Conservation (phyloP, 2,797 vertebrate genomes). For the Coranthus polyacanthus region DNA sequence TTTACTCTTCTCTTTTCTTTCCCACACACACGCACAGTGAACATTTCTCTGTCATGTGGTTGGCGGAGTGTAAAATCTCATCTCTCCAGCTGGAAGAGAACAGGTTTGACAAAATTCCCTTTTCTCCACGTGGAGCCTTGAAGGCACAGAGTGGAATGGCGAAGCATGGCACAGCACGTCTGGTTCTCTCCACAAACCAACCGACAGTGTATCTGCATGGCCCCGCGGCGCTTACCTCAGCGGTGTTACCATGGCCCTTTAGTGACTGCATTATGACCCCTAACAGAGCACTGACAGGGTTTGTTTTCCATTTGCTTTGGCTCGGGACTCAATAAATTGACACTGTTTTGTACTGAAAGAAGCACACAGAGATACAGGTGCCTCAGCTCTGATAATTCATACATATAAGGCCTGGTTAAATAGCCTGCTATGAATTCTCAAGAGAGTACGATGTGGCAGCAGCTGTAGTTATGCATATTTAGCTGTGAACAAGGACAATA, state of each 20-base stretch:
- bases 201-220: slow-evolving; percentile 63
- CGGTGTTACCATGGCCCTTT: slow-evolving; percentile 43
- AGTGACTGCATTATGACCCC: slow-evolving; percentile 70
- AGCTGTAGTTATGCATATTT: slow-evolving; percentile 79
- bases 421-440: slow-evolving; percentile 62
- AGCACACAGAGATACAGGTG: slow-evolving; percentile 50
- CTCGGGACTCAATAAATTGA: slow-evolving; percentile 54
- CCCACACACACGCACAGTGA: slow-evolving; percentile 60
- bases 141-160: slow-evolving; percentile 68
- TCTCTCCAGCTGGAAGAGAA: slow-evolving; percentile 86
- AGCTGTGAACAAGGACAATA: slow-evolving; percentile 48
- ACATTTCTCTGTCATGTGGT: slow-evolving; percentile 74
- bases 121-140: slow-evolving; percentile 66
- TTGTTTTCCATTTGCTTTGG: slow-evolving; percentile 48
- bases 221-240: slow-evolving; percentile 65
- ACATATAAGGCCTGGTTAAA: slow-evolving; percentile 59
- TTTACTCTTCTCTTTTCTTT: slow-evolving; percentile 58
- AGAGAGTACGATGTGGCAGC: slow-evolving; percentile 56
- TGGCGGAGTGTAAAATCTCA: slow-evolving; percentile 76
- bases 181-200: slow-evolving; percentile 41
- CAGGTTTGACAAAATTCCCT: slow-evolving; percentile 90
- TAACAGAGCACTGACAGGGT: slow-evolving; percentile 62
- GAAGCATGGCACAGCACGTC: slow-evolving; percentile 78
- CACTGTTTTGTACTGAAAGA: slow-evolving; percentile 39
- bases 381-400: slow-evolving; percentile 50